Percentiles rank a stretch among this genome's conserved stretches.
phyloP scores from a whole-genome alignment of 2,113 vertebrate species.

The Dasyprocta punctata region DNA sequence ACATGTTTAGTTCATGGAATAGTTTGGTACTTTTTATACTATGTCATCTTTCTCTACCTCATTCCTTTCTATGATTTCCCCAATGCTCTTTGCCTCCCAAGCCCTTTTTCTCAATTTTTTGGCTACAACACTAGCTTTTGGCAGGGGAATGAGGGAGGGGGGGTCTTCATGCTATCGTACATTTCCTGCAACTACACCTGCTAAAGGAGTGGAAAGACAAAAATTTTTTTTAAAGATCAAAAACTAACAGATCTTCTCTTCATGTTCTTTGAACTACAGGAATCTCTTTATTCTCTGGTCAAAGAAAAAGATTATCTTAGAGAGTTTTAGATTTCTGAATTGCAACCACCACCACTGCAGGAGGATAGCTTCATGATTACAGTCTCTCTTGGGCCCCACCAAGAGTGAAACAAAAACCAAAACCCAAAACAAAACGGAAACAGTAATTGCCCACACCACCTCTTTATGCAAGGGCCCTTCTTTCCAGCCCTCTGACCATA shows the following conservation, averaged over 20 bases:
- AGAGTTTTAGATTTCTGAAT: neutral
- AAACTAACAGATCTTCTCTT: neutral
- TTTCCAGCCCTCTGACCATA: neutral
- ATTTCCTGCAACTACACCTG: neutral
- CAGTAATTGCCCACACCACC: neutral
- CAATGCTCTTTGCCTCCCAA: neutral
- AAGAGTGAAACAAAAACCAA: conserved; percentile 25
- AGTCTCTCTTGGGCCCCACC: neutral
- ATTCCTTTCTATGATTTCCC: neutral
- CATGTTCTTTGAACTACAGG: neutral
- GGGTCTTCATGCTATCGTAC: neutral
- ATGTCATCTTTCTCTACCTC: neutral
- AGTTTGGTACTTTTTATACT: neutral
- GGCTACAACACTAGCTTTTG: neutral
- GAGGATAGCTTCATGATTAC: neutral
- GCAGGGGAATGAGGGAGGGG: too few species aligned
- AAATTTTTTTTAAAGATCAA: neutral
- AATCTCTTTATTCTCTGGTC: neutral
- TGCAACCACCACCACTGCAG: neutral
- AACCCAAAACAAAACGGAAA: neutral
- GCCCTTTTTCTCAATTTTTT: neutral
- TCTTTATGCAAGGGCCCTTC: neutral
- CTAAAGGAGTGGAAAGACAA: neutral
- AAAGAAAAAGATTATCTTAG: neutral
- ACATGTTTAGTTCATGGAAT: neutral